phyloP scores from a whole-genome alignment of 2,113 vertebrate species.

The Shinisaurus crocodilurus region DNA sequence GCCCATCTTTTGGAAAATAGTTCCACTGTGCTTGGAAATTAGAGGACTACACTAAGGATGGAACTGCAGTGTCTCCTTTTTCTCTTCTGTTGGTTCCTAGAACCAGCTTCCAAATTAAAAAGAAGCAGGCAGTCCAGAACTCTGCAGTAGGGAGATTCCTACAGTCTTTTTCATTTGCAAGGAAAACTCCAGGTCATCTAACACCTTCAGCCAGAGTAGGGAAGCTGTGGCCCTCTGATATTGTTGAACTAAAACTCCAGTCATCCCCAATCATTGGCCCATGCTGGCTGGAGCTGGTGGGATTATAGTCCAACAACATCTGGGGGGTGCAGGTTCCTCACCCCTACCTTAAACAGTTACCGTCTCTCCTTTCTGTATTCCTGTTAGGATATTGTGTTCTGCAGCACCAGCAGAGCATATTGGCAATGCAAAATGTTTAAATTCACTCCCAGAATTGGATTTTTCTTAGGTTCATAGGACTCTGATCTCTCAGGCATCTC shows the following conservation, averaged over 20 bases:
- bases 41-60: too few relatives aligned
- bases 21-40: neutral
- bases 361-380: accelerated
- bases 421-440: neutral
- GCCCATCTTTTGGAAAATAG: neutral
- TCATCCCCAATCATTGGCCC: too few relatives aligned
- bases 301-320: accelerated
- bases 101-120: neutral
- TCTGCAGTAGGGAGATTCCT: neutral
- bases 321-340: accelerated
- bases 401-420: neutral
- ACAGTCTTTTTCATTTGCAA: too few relatives aligned
- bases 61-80: neutral
- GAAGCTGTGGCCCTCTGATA: too few relatives aligned
- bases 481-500: neutral
- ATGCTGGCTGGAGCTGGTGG: neutral
- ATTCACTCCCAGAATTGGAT: neutral
- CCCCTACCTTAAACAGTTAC: neutral
- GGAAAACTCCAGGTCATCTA: too few relatives aligned
- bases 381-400: neutral
- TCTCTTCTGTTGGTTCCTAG: neutral
- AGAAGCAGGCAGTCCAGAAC: neutral
- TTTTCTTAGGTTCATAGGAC: neutral
- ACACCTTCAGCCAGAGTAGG: too few relatives aligned
- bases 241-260: too few relatives aligned